Percentiles rank a stretch among this genome's conserved stretches.
These are phyloP conservation scores for Hyperoplus immaculatus DNA, from an alignment of 2,797 vertebrate genomes.

Conservation along the genomic window DNA sequence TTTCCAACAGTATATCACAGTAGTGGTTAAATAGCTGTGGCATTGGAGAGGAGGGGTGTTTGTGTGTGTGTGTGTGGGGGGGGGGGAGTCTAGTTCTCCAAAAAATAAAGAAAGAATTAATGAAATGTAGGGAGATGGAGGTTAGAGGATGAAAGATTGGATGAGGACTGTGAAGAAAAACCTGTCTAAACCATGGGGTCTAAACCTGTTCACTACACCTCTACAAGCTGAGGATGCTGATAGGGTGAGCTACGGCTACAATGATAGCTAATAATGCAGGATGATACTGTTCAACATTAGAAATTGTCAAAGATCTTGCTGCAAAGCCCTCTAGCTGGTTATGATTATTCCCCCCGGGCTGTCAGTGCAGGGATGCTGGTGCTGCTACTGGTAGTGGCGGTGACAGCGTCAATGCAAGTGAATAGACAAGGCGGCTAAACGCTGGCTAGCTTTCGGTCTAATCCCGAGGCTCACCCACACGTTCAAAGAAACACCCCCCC, in stretches of 20 bases:
- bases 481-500: not conserved
- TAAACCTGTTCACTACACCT: conserved; percentile 31
- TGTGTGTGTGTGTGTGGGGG: too few species aligned
- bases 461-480: conserved; percentile 33
- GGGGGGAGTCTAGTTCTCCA: not conserved
- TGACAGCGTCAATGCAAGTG: conserved; percentile 43
- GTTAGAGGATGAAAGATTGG: conserved; percentile 17
- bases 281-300: not conserved
- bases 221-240: conserved; percentile 51
- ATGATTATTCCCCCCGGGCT: conserved; percentile 1
- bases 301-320: not conserved
- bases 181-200: not conserved
- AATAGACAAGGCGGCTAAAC: conserved; percentile 54
- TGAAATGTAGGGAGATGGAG: not conserved
- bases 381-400: conserved; percentile 8
- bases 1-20: not conserved
- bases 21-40: conserved; percentile 12
- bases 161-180: conserved; percentile 22
- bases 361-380: conserved; percentile 6
- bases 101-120: too few species aligned
- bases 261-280: conserved; percentile 1
- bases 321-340: not conserved
- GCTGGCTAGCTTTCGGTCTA: conserved; percentile 51
- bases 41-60: too few species aligned
- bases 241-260: not conserved